Evolutionary conservation across 2,888 invertebrate genomes (phyloP).

Genomic region (Melikaiella ostensackeni): DNA sequence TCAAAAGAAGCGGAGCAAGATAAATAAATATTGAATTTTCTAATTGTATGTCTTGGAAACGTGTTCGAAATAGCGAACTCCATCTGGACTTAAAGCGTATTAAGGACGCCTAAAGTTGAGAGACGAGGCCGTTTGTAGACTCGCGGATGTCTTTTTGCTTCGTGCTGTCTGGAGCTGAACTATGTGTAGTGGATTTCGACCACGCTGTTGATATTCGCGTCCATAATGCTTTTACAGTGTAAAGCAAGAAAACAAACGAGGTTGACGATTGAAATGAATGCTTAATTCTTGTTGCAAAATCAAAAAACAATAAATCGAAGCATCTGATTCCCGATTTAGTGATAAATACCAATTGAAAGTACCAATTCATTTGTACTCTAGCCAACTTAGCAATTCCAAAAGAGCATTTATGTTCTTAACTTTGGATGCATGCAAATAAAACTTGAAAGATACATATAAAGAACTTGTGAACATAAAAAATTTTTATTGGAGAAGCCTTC

Average conservation of each 20-base stretch:
- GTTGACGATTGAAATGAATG: slow-evolving; percentile 34
- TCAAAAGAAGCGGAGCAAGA: not conserved
- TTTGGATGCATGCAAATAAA: not conserved
- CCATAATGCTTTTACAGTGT: slow-evolving; percentile 35
- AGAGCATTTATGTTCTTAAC: too few species aligned
- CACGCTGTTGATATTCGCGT: slow-evolving; percentile 35
- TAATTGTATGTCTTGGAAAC: slow-evolving; percentile 8
- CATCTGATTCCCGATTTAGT: not conserved
- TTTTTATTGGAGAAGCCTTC: too few species aligned
- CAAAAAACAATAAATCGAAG: slow-evolving; percentile 20
- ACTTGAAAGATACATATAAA: not conserved
- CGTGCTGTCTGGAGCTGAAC: slow-evolving; percentile 35
- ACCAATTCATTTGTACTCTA: not conserved
- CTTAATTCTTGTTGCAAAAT: slow-evolving; percentile 30
- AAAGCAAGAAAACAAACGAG: slow-evolving; percentile 32
- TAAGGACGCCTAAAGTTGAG: slow-evolving; percentile 39
- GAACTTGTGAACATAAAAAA: not conserved
- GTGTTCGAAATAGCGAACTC: slow-evolving; percentile 8
- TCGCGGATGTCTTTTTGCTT: slow-evolving; percentile 32
- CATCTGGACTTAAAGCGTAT: slow-evolving; percentile 35
- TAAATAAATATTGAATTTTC: slow-evolving; percentile 4
- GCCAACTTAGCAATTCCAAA: too few species aligned
- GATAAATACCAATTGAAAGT: not conserved
- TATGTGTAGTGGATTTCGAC: slow-evolving; percentile 24
- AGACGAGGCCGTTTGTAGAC: slow-evolving; percentile 36